These are phyloP conservation scores for Diorhabda sublineata DNA, from an alignment of 1,140 invertebrate genomes.

Conservation along the genomic window DNA sequence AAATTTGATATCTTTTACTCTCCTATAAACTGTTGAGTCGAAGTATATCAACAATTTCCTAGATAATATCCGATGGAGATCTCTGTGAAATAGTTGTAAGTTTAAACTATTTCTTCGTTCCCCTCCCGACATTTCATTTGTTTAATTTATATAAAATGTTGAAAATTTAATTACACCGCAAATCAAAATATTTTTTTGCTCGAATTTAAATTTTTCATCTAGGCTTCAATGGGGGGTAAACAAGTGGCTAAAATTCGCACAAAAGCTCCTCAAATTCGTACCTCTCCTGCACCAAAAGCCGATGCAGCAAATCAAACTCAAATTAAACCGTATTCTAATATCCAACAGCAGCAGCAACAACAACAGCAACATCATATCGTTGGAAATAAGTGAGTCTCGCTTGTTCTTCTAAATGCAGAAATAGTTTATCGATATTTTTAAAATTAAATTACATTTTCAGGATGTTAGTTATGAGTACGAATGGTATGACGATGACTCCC, in stretches of 20 bases:
- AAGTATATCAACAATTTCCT: slow-evolving; percentile 5
- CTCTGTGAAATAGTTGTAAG: slow-evolving; percentile 3
- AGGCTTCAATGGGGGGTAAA: slow-evolving; percentile 49
- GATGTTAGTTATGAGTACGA: slow-evolving; percentile 55
- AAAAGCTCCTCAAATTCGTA: slow-evolving; percentile 53
- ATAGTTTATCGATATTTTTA: no score
- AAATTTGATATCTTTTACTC: no score
- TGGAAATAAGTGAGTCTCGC: slow-evolving; percentile 44
- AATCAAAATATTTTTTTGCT: slow-evolving; percentile 6
- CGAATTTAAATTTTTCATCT: slow-evolving; percentile 8
- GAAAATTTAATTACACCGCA: background rate
- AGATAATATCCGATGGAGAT: slow-evolving; percentile 2
- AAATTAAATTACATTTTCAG: slow-evolving; percentile 42
- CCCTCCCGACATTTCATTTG: background rate
- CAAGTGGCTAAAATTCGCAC: slow-evolving; percentile 48
- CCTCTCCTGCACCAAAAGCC: slow-evolving; percentile 62
- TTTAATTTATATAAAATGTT: background rate
- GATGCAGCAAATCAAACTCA: slow-evolving; percentile 70
- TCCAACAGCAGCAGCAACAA: slow-evolving; percentile 13
- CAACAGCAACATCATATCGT: slow-evolving; percentile 46
- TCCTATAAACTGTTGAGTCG: background rate
- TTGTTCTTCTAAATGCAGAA: no score
- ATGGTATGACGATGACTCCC: slow-evolving; percentile 53
- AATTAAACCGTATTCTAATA: slow-evolving; percentile 46
- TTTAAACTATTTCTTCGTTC: slow-evolving; percentile 8